Evolutionary conservation across 2,888 invertebrate species (phyloP).

Genomic region (Melanargia galathea): DNA sequence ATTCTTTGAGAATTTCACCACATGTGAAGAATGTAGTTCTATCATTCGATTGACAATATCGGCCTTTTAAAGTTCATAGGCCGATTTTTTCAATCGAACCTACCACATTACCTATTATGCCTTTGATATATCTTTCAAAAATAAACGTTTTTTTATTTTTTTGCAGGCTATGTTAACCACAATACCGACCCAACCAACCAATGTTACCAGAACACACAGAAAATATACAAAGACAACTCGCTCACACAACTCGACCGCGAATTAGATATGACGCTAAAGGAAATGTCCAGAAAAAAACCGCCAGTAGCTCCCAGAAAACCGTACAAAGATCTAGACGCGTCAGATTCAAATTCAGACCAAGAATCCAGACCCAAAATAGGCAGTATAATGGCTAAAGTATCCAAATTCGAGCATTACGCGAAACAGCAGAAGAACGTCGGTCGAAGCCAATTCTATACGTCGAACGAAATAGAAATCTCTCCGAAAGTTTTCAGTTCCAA

Average conservation of each 20-base stretch:
- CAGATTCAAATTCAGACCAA: constrained; percentile 77
- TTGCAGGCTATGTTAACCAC: constrained; percentile 63
- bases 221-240: constrained; percentile 66
- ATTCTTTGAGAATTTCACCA: too few relatives aligned
- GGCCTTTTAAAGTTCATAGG: too few relatives aligned
- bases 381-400: constrained; percentile 88
- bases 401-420: constrained; percentile 90
- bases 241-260: constrained; percentile 71
- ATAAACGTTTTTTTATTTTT: constrained; percentile 23
- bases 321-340: constrained; percentile 74
- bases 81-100: too few relatives aligned
- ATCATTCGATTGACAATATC: too few relatives aligned
- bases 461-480: constrained; percentile 75
- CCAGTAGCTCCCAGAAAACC: constrained; percentile 85
- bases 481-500: constrained; percentile 93
- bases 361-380: constrained; percentile 69
- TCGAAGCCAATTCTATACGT: constrained; percentile 71
- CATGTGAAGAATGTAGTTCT: too few relatives aligned
- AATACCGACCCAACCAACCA: constrained; percentile 57
- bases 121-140: too few relatives aligned
- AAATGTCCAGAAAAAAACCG: constrained; percentile 83
- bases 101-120: too few relatives aligned
- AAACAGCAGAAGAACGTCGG: constrained; percentile 82
- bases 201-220: constrained; percentile 63
- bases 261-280: constrained; percentile 72